Conservation (phyloP, 2,888 invertebrate genomes). For the Dynastes grantii region DNA sequence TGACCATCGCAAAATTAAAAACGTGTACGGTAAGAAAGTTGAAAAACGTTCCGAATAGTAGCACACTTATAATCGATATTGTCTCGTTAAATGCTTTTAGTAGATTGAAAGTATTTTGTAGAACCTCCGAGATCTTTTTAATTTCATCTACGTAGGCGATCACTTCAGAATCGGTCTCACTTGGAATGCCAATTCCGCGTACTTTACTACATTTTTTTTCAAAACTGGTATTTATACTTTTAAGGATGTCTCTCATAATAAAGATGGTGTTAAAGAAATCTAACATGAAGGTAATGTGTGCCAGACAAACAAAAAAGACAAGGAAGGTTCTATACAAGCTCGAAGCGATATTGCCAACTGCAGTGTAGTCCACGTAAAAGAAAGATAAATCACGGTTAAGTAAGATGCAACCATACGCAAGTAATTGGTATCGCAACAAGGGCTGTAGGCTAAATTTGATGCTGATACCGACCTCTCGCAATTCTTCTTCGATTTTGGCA, state of each 20-base stretch:
- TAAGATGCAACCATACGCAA: not conserved
- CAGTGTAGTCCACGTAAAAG: not conserved
- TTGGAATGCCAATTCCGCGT: no score
- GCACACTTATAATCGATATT: not conserved
- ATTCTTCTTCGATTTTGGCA: not conserved
- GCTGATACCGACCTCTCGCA: not conserved
- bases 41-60: not conserved
- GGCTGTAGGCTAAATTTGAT: not conserved
- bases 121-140: not conserved
- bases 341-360: not conserved
- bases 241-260: not conserved
- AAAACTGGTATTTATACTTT: not conserved
- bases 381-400: not conserved
- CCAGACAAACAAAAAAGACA: not conserved
- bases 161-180: not conserved
- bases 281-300: not conserved
- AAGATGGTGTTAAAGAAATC: not conserved
- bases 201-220: not conserved
- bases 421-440: not conserved
- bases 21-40: not conserved
- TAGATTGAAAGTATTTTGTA: not conserved
- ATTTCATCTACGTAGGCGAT: not conserved
- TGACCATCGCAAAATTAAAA: not conserved
- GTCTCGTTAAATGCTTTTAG: not conserved
- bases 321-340: not conserved